Conservation (phyloP, 2,797 vertebrate species). For the Girardinus metallicus region DNA sequence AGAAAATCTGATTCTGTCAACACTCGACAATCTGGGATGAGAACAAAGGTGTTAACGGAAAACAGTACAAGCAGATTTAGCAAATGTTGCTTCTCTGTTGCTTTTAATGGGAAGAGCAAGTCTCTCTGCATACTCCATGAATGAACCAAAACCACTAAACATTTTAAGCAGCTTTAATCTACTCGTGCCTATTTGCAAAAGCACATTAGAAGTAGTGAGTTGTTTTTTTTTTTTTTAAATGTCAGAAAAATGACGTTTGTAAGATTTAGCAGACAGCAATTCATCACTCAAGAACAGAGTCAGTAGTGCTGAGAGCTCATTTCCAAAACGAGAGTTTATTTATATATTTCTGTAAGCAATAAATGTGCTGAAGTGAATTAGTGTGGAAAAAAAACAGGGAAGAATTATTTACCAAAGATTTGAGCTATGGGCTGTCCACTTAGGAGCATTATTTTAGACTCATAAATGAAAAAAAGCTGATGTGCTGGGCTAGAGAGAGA, state of each 20-base stretch:
- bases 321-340: not conserved
- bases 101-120: not conserved
- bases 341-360: not conserved
- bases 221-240: not conserved
- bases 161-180: not conserved
- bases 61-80: not conserved
- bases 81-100: not conserved
- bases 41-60: constrained; percentile 6
- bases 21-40: constrained; percentile 9
- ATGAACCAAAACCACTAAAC: not conserved
- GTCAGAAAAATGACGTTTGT: not conserved
- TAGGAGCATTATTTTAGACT: not conserved
- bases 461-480: not conserved
- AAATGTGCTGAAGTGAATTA: not conserved
- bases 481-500: not conserved
- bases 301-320: not conserved
- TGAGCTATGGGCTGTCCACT: not conserved
- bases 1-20: constrained; percentile 38
- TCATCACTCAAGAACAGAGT: not conserved
- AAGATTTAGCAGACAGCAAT: not conserved
- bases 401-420: not conserved
- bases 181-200: not conserved
- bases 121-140: not conserved
- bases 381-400: not conserved
- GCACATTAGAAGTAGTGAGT: not conserved